These are phyloP conservation scores for Orgyia antiqua DNA, from an alignment of 2,888 invertebrate species.

Conservation along the genomic window DNA sequence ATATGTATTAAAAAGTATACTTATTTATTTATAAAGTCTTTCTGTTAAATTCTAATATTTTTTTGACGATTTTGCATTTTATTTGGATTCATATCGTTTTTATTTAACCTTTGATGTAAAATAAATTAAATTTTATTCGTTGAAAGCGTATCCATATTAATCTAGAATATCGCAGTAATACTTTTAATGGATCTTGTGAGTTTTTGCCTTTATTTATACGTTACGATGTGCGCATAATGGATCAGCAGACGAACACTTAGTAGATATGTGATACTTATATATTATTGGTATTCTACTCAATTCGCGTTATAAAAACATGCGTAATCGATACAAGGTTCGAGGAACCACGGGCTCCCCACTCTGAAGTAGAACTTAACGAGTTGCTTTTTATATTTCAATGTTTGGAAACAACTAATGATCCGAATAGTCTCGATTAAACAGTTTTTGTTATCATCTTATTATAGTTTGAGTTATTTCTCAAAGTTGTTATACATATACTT, in stretches of 20 bases:
- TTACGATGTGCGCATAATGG: constrained; percentile 74
- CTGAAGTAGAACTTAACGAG: neutral
- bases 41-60: no score
- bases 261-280: constrained; percentile 49
- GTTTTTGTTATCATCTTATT: no score
- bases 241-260: constrained; percentile 64
- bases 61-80: no score
- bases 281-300: constrained; percentile 28
- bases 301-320: constrained; percentile 16
- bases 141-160: constrained; percentile 40
- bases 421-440: no score
- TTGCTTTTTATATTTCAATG: no score
- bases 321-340: constrained; percentile 16
- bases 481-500: no score
- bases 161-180: constrained; percentile 55
- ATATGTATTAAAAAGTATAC: neutral
- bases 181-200: constrained; percentile 75
- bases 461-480: no score
- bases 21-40: no score
- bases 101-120: no score
- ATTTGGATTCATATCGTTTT: no score
- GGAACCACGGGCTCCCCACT: neutral
- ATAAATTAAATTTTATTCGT: neutral
- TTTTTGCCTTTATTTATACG: constrained; percentile 75
- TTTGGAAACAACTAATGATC: no score